phyloP scores from a whole-genome alignment of 2,113 vertebrate genomes.

The Lucifuga dentata region DNA sequence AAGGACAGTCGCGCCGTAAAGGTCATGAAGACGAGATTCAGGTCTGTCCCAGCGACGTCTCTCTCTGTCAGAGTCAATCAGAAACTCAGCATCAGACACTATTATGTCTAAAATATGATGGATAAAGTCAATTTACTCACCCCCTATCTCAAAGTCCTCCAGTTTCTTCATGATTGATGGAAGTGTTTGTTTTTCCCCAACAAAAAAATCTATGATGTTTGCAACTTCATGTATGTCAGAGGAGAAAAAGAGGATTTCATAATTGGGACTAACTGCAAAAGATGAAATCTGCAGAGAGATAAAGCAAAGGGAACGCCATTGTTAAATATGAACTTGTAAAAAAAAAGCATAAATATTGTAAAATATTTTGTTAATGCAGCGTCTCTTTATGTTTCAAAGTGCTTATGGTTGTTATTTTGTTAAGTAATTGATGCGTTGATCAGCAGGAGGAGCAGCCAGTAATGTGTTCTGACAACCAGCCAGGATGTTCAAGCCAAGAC shows the following conservation, averaged over 20 bases:
- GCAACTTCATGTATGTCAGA: constrained; percentile 48
- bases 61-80: constrained; percentile 24
- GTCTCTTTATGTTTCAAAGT: constrained; percentile 36
- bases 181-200: rapidly evolving
- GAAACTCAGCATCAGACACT: too few species aligned
- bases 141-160: background rate
- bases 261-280: constrained; percentile 78
- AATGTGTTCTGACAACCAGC: constrained; percentile 44
- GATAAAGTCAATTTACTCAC: constrained; percentile 52
- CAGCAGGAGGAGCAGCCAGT: constrained; percentile 41
- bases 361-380: constrained; percentile 30
- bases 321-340: background rate
- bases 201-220: constrained; percentile 62
- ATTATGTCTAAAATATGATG: too few species aligned
- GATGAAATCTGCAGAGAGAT: constrained; percentile 74
- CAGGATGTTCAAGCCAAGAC: constrained; percentile 51
- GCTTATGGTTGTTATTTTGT: constrained; percentile 63
- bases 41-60: constrained; percentile 73
- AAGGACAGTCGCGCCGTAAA: constrained; percentile 61
- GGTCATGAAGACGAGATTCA: constrained; percentile 54
- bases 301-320: background rate
- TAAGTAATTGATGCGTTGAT: constrained; percentile 63
- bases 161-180: rapidly evolving
- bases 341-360: constrained; percentile 8
- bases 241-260: constrained; percentile 80